Evolutionary conservation across 1,140 invertebrate genomes (phyloP).

Genomic region (Harlomillsia oculata): DNA sequence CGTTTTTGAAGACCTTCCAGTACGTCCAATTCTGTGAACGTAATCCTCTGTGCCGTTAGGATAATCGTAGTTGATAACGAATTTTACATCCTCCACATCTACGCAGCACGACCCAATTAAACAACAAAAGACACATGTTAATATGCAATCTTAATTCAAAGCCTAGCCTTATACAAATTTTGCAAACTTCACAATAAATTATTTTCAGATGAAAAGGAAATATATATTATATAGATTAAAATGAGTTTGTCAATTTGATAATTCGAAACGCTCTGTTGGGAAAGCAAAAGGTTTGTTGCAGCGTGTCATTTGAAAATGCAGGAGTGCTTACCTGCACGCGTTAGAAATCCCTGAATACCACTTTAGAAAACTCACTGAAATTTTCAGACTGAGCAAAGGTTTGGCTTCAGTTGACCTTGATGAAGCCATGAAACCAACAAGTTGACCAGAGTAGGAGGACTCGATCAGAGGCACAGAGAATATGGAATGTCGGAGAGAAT

Average conservation of each 20-base stretch:
- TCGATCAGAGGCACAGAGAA: conserved; percentile 26
- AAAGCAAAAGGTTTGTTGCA: too few relatives aligned
- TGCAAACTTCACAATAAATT: neutral
- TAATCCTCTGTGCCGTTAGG: conserved; percentile 98
- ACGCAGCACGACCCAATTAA: conserved; percentile 38
- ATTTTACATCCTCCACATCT: conserved; percentile 99
- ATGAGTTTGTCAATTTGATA: too few relatives aligned
- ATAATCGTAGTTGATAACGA: conserved; percentile 99
- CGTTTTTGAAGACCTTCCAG: conserved; percentile 78
- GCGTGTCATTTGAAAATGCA: too few relatives aligned
- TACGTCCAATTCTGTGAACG: conserved; percentile 96
- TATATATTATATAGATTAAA: too few relatives aligned
- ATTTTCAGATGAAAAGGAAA: neutral
- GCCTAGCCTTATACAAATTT: too few relatives aligned
- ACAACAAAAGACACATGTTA: too few relatives aligned
- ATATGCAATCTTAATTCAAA: too few relatives aligned
- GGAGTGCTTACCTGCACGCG: conserved; percentile 15
- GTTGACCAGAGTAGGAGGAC: neutral
- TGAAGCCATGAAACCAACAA: conserved; percentile 2
- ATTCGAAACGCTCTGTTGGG: too few relatives aligned
- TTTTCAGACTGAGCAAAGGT: conserved; percentile 27
- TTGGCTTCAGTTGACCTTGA: conserved; percentile 4
- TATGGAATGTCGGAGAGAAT: conserved; percentile 23
- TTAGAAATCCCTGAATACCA: conserved; percentile 21
- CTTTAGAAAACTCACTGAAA: conserved; percentile 5